These are phyloP conservation scores for Myrmecobius fasciatus DNA, from an alignment of 2,113 vertebrate genomes.

Conservation along the genomic window DNA sequence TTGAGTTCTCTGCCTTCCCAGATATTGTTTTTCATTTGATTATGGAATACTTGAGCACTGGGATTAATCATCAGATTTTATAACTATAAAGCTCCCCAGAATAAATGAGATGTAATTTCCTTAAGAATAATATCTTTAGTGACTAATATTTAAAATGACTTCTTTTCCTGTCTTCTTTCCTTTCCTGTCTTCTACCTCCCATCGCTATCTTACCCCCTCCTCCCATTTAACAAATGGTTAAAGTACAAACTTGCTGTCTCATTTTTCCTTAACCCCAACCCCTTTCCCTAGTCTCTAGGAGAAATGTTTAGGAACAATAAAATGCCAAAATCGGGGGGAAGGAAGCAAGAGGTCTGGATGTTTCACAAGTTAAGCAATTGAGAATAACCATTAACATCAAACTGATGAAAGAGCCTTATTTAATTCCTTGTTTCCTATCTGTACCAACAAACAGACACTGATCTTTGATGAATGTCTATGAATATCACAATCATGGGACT, in stretches of 20 bases:
- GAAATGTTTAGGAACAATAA: background rate
- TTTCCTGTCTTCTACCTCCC: background rate
- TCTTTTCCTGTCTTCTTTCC: background rate
- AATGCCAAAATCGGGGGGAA: background rate
- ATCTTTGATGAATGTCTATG: background rate
- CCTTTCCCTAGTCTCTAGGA: background rate
- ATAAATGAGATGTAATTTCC: constrained; percentile 40
- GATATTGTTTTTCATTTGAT: background rate
- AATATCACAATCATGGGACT: background rate
- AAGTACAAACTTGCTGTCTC: background rate
- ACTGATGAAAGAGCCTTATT: background rate
- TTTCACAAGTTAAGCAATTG: fast-evolving
- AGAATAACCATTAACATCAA: background rate
- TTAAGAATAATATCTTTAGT: constrained; percentile 20
- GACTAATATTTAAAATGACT: background rate
- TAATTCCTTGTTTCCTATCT: background rate
- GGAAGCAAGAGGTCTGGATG: background rate
- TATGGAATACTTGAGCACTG: background rate
- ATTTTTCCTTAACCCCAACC: background rate
- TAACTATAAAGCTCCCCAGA: constrained; percentile 36
- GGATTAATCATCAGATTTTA: constrained; percentile 5
- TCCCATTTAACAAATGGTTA: background rate
- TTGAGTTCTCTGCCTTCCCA: background rate
- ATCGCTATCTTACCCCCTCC: background rate
- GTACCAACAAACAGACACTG: background rate